These are phyloP conservation scores for Halcyon malimbica DNA, from an alignment of 2,113 vertebrate species.

Conservation along the genomic window DNA sequence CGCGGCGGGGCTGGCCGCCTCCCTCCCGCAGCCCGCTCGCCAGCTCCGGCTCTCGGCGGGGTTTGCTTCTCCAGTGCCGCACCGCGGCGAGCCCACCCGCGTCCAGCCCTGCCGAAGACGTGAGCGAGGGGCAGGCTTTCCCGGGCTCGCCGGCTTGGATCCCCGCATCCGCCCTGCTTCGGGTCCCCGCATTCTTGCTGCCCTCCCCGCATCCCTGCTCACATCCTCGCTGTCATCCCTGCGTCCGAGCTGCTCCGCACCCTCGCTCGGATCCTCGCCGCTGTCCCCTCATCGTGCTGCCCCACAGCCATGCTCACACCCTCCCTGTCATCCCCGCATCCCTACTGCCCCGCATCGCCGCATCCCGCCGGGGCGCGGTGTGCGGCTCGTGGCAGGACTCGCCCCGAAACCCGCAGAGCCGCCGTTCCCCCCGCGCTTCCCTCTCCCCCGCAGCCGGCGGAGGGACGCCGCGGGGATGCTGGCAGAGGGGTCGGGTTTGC, in stretches of 20 bases:
- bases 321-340: neutral
- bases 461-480: neutral
- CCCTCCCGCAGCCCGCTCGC: neutral
- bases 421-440: neutral
- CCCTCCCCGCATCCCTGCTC: neutral
- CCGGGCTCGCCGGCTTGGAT: neutral
- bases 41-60: neutral
- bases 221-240: neutral
- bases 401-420: neutral
- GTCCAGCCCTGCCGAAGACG: neutral
- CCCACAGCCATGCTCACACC: neutral
- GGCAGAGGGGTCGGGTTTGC: neutral
- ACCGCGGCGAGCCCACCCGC: neutral
- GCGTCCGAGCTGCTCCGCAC: neutral
- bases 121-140: neutral
- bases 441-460: neutral
- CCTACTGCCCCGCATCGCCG: neutral
- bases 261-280: neutral
- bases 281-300: neutral
- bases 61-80: neutral
- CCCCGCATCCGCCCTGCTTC: neutral
- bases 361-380: conserved; percentile 16
- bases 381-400: neutral
- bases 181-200: neutral
- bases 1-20: neutral